A percentile compares a stretch with the other conserved stretches of the same genome.
phyloP scores from a whole-genome alignment of 53 echinoderm and acorn worm species.

The Stichopus horrens region DNA sequence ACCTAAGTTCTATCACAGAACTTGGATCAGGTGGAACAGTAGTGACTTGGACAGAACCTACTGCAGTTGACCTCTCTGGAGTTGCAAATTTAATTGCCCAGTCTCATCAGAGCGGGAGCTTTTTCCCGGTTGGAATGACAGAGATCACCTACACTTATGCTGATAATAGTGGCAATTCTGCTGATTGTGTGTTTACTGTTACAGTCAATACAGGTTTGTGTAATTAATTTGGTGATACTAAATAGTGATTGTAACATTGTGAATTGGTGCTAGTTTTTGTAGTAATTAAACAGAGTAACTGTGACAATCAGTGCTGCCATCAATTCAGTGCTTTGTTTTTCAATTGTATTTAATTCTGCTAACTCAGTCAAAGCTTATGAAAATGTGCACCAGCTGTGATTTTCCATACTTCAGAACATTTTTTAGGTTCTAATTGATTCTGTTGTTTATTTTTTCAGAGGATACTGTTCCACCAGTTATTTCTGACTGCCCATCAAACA shows the following conservation, averaged over 20 bases:
- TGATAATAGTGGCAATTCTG: conserved; percentile 27
- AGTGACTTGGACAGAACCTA: conserved; percentile 51
- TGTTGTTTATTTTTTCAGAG: not conserved
- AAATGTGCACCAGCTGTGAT: too few species aligned
- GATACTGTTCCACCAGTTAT: conserved; percentile 33
- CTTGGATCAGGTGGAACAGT: conserved; percentile 38
- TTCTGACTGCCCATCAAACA: conserved; percentile 43
- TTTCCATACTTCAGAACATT: too few species aligned
- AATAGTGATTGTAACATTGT: too few species aligned
- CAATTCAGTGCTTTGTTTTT: too few species aligned
- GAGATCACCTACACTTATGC: conserved; percentile 33
- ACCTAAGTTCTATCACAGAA: conserved; percentile 1
- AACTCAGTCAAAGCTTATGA: too few species aligned
- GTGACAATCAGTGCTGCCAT: too few species aligned
- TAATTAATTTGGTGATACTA: not conserved
- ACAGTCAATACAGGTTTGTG: not conserved
- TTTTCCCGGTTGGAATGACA: conserved; percentile 40
- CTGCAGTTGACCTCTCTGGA: conserved; percentile 53
- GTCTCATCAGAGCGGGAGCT: conserved; percentile 16
- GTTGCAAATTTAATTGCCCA: not conserved
- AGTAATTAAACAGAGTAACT: too few species aligned
- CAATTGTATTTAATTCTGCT: too few species aligned
- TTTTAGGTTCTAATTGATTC: too few species aligned
- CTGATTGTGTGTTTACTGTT: conserved; percentile 6
- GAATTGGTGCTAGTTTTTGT: too few species aligned